A percentile compares a stretch with the other conserved stretches of the same genome.
Conservation (phyloP, 2,888 invertebrate genomes). For the Drosophila cognata region DNA sequence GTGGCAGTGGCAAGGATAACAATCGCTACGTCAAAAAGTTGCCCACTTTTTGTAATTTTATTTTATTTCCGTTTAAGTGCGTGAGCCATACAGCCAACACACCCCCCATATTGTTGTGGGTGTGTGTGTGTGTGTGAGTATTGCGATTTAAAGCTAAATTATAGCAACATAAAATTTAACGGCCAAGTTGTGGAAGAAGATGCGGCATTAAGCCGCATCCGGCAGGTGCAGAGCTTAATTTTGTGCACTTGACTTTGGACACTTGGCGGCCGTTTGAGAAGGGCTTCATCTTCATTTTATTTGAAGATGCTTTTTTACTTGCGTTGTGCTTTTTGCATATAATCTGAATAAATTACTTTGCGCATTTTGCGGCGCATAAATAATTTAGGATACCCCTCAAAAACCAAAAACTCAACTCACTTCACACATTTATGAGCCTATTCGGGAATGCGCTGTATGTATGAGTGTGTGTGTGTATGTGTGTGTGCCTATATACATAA, state of each 20-base stretch:
- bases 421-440: slow-evolving; percentile 36
- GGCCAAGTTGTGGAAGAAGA: slow-evolving; percentile 51
- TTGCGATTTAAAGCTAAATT: slow-evolving; percentile 79
- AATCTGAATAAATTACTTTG: slow-evolving; percentile 76
- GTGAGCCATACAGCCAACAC: slow-evolving; percentile 36
- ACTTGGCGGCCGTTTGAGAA: slow-evolving; percentile 73
- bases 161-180: slow-evolving; percentile 77
- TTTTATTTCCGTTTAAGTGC: slow-evolving; percentile 80
- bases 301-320: slow-evolving; percentile 51
- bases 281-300: slow-evolving; percentile 70
- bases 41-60: slow-evolving; percentile 81
- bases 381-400: slow-evolving; percentile 56
- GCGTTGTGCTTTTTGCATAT: slow-evolving; percentile 55
- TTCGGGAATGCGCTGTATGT: slow-evolving; percentile 10
- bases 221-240: slow-evolving; percentile 78
- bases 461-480: not conserved
- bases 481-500: slow-evolving; percentile 15
- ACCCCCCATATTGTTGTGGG: not conserved
- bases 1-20: slow-evolving; percentile 66
- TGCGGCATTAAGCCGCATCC: slow-evolving; percentile 28
- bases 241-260: slow-evolving; percentile 72
- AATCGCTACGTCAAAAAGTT: slow-evolving; percentile 76
- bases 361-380: slow-evolving; percentile 79
- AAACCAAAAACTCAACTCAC: slow-evolving; percentile 10
- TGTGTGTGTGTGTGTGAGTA: slow-evolving; percentile 1